Percentiles rank a stretch among this genome's conserved stretches.
Evolutionary conservation across 2,888 invertebrate genomes (phyloP).

Genomic region (Cryptosula pallasiana): DNA sequence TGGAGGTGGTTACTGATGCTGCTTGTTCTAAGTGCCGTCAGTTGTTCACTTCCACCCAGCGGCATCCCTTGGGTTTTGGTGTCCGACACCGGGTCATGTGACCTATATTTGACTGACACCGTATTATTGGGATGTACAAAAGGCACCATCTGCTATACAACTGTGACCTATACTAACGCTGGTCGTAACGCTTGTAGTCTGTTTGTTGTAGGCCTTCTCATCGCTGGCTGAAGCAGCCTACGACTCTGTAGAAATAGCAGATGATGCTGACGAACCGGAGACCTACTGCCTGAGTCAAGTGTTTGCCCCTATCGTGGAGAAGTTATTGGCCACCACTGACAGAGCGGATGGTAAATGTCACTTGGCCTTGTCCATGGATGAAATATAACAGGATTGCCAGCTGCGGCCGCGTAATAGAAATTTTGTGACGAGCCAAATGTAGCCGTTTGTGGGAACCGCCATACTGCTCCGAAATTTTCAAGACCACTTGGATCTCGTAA

Average conservation of each 20-base stretch:
- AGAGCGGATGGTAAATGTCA: conserved; percentile 46
- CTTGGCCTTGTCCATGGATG: too few relatives aligned
- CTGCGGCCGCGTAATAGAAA: too few relatives aligned
- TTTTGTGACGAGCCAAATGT: too few relatives aligned
- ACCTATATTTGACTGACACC: neutral
- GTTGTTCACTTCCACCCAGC: neutral
- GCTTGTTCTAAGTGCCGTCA: conserved; percentile 7
- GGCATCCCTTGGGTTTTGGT: neutral
- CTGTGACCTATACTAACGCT: too few relatives aligned
- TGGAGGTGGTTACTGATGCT: neutral
- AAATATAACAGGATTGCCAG: too few relatives aligned
- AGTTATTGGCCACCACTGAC: conserved; percentile 88
- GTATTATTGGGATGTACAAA: neutral
- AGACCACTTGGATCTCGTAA: too few relatives aligned
- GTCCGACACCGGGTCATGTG: neutral
- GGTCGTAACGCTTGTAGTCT: neutral
- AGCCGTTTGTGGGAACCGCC: too few relatives aligned
- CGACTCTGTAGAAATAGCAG: conserved; percentile 67
- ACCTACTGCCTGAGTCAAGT: conserved; percentile 90
- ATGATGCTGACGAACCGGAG: conserved; percentile 63
- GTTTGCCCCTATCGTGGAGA: conserved; percentile 87
- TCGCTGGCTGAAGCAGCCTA: conserved; percentile 94
- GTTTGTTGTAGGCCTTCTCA: conserved; percentile 66
- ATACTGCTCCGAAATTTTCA: too few relatives aligned
- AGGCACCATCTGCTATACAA: too few relatives aligned